Conservation (phyloP, 1,140 invertebrate genomes). For the Cyrtorhinus lividipennis region DNA sequence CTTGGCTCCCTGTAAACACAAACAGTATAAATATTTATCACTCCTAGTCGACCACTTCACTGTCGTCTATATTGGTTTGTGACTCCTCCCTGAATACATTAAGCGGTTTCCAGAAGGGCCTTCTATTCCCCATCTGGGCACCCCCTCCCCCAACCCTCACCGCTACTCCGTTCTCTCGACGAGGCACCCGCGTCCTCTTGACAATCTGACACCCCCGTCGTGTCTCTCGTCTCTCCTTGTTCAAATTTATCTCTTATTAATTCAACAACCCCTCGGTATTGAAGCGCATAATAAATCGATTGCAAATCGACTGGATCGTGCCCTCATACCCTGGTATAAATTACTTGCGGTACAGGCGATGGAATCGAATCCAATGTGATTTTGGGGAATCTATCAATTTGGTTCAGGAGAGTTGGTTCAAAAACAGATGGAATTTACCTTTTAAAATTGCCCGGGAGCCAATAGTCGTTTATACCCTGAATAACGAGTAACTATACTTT, state of each 20-base stretch:
- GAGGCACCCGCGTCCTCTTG: neutral
- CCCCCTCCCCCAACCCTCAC: neutral
- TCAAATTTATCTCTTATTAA: neutral
- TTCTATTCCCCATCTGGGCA: neutral
- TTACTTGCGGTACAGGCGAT: no score
- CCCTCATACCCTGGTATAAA: no score
- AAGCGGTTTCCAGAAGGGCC: neutral
- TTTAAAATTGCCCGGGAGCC: no score
- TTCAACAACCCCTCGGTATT: no score
- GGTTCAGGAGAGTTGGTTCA: no score
- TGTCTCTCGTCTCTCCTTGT: neutral
- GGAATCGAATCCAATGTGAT: no score
- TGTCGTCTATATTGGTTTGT: slow-evolving; percentile 5
- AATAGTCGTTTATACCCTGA: no score
- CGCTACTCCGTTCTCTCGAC: neutral
- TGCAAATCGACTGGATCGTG: no score
- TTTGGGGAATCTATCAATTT: no score
- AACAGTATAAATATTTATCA: slow-evolving; percentile 17
- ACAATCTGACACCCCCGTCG: neutral
- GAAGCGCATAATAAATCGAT: no score
- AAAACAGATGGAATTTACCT: no score
- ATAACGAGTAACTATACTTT: no score
- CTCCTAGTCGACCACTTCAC: neutral
- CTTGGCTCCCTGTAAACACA: slow-evolving; percentile 15
- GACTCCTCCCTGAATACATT: slow-evolving; percentile 8